These are phyloP conservation scores for Pomatorhinus ruficollis DNA, from an alignment of 2,113 vertebrate genomes.

Conservation along the genomic window DNA sequence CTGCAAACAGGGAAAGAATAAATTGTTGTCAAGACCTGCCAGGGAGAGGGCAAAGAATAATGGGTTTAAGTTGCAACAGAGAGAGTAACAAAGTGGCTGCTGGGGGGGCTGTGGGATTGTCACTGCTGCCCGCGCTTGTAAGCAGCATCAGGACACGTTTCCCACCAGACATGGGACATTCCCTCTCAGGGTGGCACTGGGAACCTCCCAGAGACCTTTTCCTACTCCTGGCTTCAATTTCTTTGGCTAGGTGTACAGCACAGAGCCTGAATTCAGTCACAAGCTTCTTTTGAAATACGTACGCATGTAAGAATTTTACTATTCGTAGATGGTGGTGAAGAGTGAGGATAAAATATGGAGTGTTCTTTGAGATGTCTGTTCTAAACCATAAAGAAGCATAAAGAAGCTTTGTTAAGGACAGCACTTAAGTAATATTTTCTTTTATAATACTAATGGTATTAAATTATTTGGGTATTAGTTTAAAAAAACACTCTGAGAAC, in stretches of 20 bases:
- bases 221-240: not conserved
- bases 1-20: not conserved
- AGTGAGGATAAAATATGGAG: not conserved
- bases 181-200: not conserved
- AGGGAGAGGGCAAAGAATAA: not conserved
- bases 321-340: not conserved
- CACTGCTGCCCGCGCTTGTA: fast-evolving
- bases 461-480: not conserved
- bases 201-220: not conserved
- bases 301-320: not conserved
- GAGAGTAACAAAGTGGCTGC: not conserved
- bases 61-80: not conserved
- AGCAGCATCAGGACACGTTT: not conserved
- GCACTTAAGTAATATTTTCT: not conserved
- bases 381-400: not conserved
- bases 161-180: not conserved
- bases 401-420: not conserved
- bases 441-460: not conserved
- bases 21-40: not conserved
- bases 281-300: not conserved
- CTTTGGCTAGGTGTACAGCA: not conserved
- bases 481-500: not conserved
- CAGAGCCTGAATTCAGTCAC: not conserved
- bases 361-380: not conserved
- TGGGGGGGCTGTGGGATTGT: fast-evolving